phyloP scores from a whole-genome alignment of 2,797 vertebrate species.

The Leptatherina wallacei region DNA sequence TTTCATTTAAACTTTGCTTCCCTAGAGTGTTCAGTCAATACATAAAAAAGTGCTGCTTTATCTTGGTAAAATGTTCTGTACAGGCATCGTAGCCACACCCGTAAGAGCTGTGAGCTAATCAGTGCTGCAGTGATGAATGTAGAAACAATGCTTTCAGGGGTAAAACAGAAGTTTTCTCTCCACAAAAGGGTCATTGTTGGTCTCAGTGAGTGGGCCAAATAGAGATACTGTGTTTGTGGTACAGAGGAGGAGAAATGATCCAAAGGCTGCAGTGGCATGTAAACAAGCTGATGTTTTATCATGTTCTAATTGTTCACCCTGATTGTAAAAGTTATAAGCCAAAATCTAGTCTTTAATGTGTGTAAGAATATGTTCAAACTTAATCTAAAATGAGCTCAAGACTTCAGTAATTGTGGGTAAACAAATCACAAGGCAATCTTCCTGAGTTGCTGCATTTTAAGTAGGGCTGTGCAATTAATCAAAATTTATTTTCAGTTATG shows the following conservation, averaged over 20 bases:
- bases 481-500: background rate
- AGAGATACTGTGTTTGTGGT: slow-evolving; percentile 68
- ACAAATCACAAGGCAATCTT: slow-evolving; percentile 1
- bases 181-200: slow-evolving; percentile 81
- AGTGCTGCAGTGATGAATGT: slow-evolving; percentile 62
- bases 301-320: background rate
- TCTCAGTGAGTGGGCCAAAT: slow-evolving; percentile 59
- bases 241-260: slow-evolving; percentile 42
- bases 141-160: slow-evolving; percentile 77
- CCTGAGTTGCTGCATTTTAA: background rate
- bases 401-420: background rate
- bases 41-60: slow-evolving; percentile 7
- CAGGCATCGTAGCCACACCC: slow-evolving; percentile 15
- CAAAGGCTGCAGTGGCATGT: slow-evolving; percentile 40
- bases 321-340: background rate
- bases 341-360: background rate
- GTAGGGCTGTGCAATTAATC: background rate
- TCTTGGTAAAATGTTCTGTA: slow-evolving; percentile 3
- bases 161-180: slow-evolving; percentile 52
- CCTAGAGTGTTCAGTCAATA: background rate
- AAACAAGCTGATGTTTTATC: slow-evolving; percentile 15
- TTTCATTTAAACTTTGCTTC: slow-evolving; percentile 7
- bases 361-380: slow-evolving; percentile 1
- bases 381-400: slow-evolving; percentile 7
- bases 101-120: slow-evolving; percentile 72